Evolutionary conservation across 2,888 invertebrate genomes (phyloP), one percentile per base, ranked within the genome.

Genomic region (Lasius fuliginosus): DNA sequence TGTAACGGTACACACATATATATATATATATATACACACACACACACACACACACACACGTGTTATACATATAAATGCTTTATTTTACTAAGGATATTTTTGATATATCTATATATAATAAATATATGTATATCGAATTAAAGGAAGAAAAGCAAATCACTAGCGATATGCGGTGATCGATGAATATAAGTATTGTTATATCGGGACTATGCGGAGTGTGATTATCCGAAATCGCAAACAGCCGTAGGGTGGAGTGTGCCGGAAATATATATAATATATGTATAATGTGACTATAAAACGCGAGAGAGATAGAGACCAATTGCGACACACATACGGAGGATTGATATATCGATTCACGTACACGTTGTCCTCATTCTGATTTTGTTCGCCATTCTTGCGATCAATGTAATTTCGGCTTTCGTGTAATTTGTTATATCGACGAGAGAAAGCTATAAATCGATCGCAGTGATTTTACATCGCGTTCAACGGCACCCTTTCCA

Each of bases 21-120:
- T n/a, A n/a, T n/a, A n/a, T n/a, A n/a, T n/a, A n/a, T n/a, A n/a
- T n/a, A n/a, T n/a, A 94, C 11, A 11, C 4, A 18, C 11, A 46
- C 15, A 65, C 15, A 65, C 15, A 65, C n/a, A 65, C 15, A 65
- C 15, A 65, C n/a, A 65, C 23, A 27, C 9, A 42, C 23, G 11
- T 40, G 49, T 49, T 65, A 27, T 27, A 92, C 91, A 93, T 92
- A 93, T 90, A 94, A 92, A 94, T 93, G 91, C 92, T 94, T 93
- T 95, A 95, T 95, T 95, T 94, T 95, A 95, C 88, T 94, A 94
- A 94, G 94, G 93, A 94, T 95, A 95, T 95, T 95, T 95, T 94
- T 95, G 94, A 94, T 95, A 95, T 94, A 92, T 94, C 92, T 94
- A 93, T 92, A 92, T 91, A 92, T 90, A 91, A 85, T 89, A 87